These are phyloP conservation scores for Pangasius djambal DNA, from an alignment of 2,797 vertebrate genomes.

Conservation along the genomic window DNA sequence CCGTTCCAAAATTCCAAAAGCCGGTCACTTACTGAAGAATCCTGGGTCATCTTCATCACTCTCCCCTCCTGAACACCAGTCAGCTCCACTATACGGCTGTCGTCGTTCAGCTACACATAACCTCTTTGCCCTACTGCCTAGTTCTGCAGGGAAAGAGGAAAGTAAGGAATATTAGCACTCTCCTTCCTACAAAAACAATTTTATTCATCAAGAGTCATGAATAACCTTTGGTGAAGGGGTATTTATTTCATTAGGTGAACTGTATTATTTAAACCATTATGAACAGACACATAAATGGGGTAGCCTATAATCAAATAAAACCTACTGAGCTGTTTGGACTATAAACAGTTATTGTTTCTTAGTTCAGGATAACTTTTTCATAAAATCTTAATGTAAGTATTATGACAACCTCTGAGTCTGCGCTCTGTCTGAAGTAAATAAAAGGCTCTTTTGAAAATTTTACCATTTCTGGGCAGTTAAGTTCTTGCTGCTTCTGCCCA, in stretches of 20 bases:
- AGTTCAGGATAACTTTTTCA: not conserved
- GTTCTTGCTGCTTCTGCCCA: conserved; percentile 1
- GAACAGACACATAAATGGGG: not conserved
- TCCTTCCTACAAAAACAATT: not conserved
- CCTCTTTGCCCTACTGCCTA: conserved; percentile 80
- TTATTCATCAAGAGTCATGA: not conserved
- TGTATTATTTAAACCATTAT: not conserved
- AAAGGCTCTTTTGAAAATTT: conserved; percentile 4
- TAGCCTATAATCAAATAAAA: not conserved
- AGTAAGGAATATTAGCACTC: not conserved
- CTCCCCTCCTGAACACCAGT: conserved; percentile 85
- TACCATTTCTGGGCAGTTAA: conserved; percentile 14
- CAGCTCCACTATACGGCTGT: conserved; percentile 73
- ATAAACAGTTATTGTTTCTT: not conserved
- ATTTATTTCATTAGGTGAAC: not conserved
- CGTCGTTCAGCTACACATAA: conserved; percentile 67
- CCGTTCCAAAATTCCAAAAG: not conserved
- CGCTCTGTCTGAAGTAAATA: not conserved
- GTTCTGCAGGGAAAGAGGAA: conserved; percentile 48
- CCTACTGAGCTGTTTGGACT: not conserved
- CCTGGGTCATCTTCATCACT: conserved; percentile 83
- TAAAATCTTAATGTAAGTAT: not conserved
- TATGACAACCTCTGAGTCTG: not conserved
- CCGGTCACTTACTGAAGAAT: conserved; percentile 80
- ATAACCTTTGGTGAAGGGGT: not conserved